Evolutionary conservation across 1,140 invertebrate genomes (phyloP).

Genomic region (Meteorus sp.): DNA sequence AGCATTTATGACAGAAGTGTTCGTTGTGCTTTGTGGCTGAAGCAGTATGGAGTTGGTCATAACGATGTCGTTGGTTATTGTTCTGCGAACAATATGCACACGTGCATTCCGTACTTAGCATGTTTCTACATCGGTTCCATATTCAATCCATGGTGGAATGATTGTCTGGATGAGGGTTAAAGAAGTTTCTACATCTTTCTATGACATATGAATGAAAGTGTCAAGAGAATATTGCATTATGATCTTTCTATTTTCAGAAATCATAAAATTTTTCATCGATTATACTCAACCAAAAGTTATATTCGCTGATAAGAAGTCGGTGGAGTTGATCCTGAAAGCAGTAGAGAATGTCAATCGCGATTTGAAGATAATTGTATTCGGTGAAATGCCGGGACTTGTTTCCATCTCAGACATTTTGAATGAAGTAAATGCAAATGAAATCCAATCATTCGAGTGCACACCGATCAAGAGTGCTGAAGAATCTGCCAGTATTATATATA

Average conservation of each 20-base stretch:
- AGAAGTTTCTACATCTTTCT: background rate
- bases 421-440: background rate
- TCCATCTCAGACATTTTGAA: slow-evolving; percentile 27
- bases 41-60: slow-evolving; percentile 44
- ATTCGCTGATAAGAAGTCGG: slow-evolving; percentile 34
- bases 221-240: too few species aligned
- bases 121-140: slow-evolving; percentile 51
- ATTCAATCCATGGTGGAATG: slow-evolving; percentile 32
- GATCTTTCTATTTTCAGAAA: too few species aligned
- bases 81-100: slow-evolving; percentile 54
- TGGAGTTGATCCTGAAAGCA: slow-evolving; percentile 30
- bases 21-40: slow-evolving; percentile 52
- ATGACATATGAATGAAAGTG: background rate
- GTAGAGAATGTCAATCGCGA: slow-evolving; percentile 24
- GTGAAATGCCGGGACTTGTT: slow-evolving; percentile 19
- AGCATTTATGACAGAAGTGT: slow-evolving; percentile 50
- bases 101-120: slow-evolving; percentile 53
- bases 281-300: slow-evolving; percentile 43
- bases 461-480: slow-evolving; percentile 23
- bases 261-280: slow-evolving; percentile 34
- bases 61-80: slow-evolving; percentile 54
- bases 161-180: slow-evolving; percentile 14
- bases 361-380: slow-evolving; percentile 38
- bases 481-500: slow-evolving; percentile 35
- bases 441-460: slow-evolving; percentile 16